Evolutionary conservation across 2,113 vertebrate genomes (phyloP).

Genomic region (Ursus arctos): DNA sequence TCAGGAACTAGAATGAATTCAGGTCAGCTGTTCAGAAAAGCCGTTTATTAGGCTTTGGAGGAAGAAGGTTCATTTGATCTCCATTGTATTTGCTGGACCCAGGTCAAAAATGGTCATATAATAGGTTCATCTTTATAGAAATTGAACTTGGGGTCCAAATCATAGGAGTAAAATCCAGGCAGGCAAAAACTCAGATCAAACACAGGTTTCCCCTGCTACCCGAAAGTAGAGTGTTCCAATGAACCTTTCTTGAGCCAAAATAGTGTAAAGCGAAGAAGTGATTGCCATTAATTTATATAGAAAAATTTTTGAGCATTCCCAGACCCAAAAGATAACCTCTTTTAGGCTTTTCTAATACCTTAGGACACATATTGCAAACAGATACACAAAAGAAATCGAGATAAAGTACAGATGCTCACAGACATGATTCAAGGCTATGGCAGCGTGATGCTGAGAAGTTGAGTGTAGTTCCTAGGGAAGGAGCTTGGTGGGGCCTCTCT

Average conservation of each 20-base stretch:
- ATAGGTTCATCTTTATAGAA: not conserved
- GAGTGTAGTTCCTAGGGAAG: not conserved
- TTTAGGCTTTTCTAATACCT: not conserved
- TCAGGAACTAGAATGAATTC: constrained; percentile 3
- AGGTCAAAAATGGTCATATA: not conserved
- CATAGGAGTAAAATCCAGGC: not conserved
- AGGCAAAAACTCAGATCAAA: not conserved
- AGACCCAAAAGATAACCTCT: not conserved
- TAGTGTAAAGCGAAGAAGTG: not conserved
- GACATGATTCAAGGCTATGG: not conserved
- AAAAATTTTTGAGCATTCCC: not conserved
- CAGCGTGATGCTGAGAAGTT: not conserved
- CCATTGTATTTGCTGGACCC: not conserved
- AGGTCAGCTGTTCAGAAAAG: not conserved
- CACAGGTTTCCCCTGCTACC: not conserved
- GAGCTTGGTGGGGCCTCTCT: not conserved
- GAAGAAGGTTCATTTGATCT: constrained; percentile 2
- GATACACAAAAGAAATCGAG: not conserved
- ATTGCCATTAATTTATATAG: not conserved
- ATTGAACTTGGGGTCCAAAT: constrained; percentile 14
- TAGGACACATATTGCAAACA: not conserved
- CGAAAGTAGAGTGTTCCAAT: not conserved
- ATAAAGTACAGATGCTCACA: not conserved
- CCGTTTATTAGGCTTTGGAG: constrained; percentile 3
- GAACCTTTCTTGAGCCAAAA: not conserved